phyloP scores from a whole-genome alignment of 1,140 invertebrate genomes.

The Aphidius gifuensis region DNA sequence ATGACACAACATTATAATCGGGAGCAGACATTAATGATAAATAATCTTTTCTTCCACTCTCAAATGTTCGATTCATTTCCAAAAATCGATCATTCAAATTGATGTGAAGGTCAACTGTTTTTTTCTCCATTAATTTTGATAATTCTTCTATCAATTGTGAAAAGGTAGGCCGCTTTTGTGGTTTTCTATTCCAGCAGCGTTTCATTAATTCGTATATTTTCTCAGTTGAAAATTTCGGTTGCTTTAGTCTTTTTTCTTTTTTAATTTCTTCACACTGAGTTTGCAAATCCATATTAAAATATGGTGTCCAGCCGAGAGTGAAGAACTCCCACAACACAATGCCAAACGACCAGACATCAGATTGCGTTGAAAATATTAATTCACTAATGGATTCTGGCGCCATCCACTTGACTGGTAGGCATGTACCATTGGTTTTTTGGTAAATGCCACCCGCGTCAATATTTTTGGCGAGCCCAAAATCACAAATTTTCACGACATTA shows the following conservation, averaged over 20 bases:
- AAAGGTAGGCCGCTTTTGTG: conserved; percentile 75
- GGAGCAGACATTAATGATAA: conserved; percentile 72
- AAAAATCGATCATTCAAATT: conserved; percentile 78
- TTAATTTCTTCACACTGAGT: conserved; percentile 72
- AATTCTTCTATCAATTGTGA: conserved; percentile 69
- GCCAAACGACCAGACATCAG: conserved; percentile 91
- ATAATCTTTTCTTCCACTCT: conserved; percentile 65
- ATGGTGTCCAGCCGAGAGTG: conserved; percentile 82
- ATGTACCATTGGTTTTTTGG: conserved; percentile 81
- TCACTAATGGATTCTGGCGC: conserved; percentile 78
- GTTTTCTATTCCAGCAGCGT: conserved; percentile 80
- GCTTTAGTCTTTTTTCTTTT: conserved; percentile 83
- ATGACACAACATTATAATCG: conserved; percentile 62
- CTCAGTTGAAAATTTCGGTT: conserved; percentile 74
- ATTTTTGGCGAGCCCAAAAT: conserved; percentile 93
- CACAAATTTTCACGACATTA: conserved; percentile 90
- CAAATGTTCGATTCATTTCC: conserved; percentile 63
- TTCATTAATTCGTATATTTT: conserved; percentile 80
- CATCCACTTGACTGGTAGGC: conserved; percentile 79
- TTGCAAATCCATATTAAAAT: conserved; percentile 76
- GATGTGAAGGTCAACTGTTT: conserved; percentile 79
- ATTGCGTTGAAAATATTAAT: conserved; percentile 79
- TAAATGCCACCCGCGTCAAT: conserved; percentile 92
- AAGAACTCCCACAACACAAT: conserved; percentile 95
- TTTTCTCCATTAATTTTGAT: conserved; percentile 76